These are phyloP conservation scores for Calycopis cecrops DNA, from an alignment of 1,140 invertebrate genomes.

Conservation along the genomic window DNA sequence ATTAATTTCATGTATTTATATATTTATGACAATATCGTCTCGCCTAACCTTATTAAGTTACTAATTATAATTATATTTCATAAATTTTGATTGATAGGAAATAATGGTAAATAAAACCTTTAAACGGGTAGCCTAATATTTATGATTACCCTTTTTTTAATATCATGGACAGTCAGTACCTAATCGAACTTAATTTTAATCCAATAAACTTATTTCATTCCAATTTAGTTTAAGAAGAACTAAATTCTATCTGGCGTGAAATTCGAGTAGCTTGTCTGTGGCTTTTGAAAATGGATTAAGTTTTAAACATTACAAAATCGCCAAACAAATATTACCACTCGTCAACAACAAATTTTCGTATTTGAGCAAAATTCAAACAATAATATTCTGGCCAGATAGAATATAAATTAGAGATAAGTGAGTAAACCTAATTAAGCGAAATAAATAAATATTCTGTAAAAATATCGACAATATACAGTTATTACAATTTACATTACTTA, in stretches of 20 bases:
- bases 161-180: slow-evolving; percentile 50
- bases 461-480: slow-evolving; percentile 73
- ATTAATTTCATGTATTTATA: slow-evolving; percentile 77
- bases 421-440: slow-evolving; percentile 64
- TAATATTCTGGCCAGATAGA: slow-evolving; percentile 65
- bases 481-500: slow-evolving; percentile 72
- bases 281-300: neutral
- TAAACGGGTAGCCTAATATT: slow-evolving; percentile 47
- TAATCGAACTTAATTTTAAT: slow-evolving; percentile 61
- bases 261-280: neutral
- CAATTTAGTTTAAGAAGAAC: neutral
- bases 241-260: slow-evolving; percentile 11
- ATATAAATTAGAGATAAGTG: slow-evolving; percentile 46
- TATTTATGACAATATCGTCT: slow-evolving; percentile 77
- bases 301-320: neutral
- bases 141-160: slow-evolving; percentile 51
- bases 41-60: slow-evolving; percentile 76
- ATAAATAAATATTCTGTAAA: slow-evolving; percentile 71
- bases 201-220: slow-evolving; percentile 10
- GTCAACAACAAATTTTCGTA: slow-evolving; percentile 31
- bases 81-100: slow-evolving; percentile 75
- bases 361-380: slow-evolving; percentile 65
- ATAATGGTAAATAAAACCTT: slow-evolving; percentile 74
- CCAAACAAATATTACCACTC: slow-evolving; percentile 10
- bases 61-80: slow-evolving; percentile 75